A percentile compares a stretch with the other conserved stretches of the same genome.
Conservation (phyloP, 2,797 vertebrate genomes). For the Bovichtus diacanthus region DNA sequence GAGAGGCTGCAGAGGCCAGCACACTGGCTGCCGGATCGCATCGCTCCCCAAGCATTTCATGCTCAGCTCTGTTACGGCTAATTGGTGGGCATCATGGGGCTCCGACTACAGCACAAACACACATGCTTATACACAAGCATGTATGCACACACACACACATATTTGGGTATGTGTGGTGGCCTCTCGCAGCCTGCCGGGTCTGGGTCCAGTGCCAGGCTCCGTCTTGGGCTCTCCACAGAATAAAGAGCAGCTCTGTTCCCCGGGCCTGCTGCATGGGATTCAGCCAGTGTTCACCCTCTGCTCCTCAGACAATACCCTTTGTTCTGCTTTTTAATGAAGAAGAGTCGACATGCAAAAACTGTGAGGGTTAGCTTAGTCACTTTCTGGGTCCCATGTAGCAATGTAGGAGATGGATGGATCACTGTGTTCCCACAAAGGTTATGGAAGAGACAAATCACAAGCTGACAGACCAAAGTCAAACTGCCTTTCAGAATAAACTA, state of each 20-base stretch:
- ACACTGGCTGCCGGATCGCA: conserved; percentile 42
- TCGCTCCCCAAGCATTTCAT: conserved; percentile 58
- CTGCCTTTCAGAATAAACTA: neutral
- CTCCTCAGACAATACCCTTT: conserved; percentile 84
- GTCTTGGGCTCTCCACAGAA: conserved; percentile 79
- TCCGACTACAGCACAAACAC: conserved; percentile 57
- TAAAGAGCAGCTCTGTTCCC: conserved; percentile 85
- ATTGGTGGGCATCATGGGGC: conserved; percentile 78
- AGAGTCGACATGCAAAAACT: conserved; percentile 76
- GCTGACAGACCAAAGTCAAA: neutral
- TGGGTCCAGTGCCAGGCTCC: conserved; percentile 89
- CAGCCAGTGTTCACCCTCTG: conserved; percentile 79
- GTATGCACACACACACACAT: conserved; percentile 15
- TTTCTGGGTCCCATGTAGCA: conserved; percentile 52
- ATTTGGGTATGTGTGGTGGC: conserved; percentile 54
- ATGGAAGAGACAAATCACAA: neutral
- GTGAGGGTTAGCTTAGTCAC: conserved; percentile 65
- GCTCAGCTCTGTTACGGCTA: conserved; percentile 77
- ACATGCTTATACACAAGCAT: conserved; percentile 20
- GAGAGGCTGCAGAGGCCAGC: conserved; percentile 35
- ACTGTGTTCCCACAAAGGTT: neutral
- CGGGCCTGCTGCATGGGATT: conserved; percentile 75
- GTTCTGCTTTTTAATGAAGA: conserved; percentile 84
- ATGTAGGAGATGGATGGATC: neutral
- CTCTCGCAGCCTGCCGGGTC: conserved; percentile 70